Evolutionary conservation across 2,888 invertebrate species (phyloP).

Genomic region (Epinotia brunnichana): DNA sequence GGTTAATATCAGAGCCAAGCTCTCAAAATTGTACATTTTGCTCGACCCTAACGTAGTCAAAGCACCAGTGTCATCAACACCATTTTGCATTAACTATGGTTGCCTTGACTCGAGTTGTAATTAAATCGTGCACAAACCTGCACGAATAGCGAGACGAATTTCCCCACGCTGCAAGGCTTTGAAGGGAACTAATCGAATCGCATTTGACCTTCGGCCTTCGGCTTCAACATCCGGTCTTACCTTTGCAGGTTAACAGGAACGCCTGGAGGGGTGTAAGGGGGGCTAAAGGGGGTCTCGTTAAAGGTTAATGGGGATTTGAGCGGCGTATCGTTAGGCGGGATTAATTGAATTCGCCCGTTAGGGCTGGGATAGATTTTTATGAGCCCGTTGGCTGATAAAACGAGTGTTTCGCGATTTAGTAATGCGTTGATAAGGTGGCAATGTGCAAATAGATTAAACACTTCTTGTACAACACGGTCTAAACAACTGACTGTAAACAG

Average conservation of each 20-base stretch:
- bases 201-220: neutral
- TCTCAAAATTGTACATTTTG: too few species aligned
- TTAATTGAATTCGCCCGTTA: slow-evolving; percentile 35
- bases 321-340: slow-evolving; percentile 31
- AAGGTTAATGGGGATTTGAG: slow-evolving; percentile 41
- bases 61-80: too few species aligned
- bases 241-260: slow-evolving; percentile 13
- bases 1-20: too few species aligned
- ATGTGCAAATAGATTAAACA: neutral
- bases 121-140: too few species aligned
- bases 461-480: neutral
- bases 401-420: neutral
- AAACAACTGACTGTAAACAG: too few species aligned
- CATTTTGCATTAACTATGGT: too few species aligned
- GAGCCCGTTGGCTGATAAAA: slow-evolving; percentile 10
- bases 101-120: too few species aligned
- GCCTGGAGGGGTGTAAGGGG: neutral
- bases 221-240: neutral
- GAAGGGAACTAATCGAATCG: neutral
- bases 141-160: neutral
- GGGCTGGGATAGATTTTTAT: slow-evolving; percentile 12
- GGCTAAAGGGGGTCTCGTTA: slow-evolving; percentile 12
- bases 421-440: slow-evolving; percentile 9
- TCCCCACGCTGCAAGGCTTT: neutral
- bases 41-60: too few species aligned